Evolutionary conservation across 2,888 invertebrate genomes (phyloP), one percentile per base, ranked within the genome.

Genomic region (Tipula vernalis): DNA sequence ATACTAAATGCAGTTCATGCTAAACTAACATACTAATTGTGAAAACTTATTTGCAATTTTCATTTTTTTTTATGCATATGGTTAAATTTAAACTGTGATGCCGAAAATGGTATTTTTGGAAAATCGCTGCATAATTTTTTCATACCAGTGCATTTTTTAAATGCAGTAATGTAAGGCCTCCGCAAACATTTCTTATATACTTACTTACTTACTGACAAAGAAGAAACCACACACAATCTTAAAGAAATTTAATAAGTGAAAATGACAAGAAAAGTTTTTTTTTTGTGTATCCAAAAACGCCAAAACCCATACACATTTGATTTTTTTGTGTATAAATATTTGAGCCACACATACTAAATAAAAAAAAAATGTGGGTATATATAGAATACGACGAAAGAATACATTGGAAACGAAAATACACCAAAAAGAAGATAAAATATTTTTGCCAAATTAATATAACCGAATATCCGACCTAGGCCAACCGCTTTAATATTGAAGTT

Each of bases 391-490:
- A 84, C 36, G 41, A 84, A 13, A n/a, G 39, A 84, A 71, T 71
- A 71, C 28, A 28, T 28, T 84, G 39, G 39, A 84, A 84, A 84
- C 84, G 84, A 84, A 84, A 84, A 36, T 41, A 84, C 36, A 84
- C 84, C 84, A 84, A 84, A 84, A 84, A 84, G 36, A 84, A 84
- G 36, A 84, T 84, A 84, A 39, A 84, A 84, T 84, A 84, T 71
- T 84, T 84, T 41, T 39, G 41, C 84, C 84, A 84, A 84, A 84
- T 39, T 84, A 84, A 84, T 85, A 85, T 18, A 85, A 85, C 41
- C 36, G 41, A 85, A 85, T 85, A 42, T 85, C 85, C 42, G 85
- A 85, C 85, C 85, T 85, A 85, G 85, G 85, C 85, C 85, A 85
- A 85, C 85, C 28, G 85, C 18, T 39, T 42, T 85, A 42, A 85